Base-by-base conservation (phyloP, 2,113 vertebrate genomes). In the Paraplagusia blochii region DNA sequence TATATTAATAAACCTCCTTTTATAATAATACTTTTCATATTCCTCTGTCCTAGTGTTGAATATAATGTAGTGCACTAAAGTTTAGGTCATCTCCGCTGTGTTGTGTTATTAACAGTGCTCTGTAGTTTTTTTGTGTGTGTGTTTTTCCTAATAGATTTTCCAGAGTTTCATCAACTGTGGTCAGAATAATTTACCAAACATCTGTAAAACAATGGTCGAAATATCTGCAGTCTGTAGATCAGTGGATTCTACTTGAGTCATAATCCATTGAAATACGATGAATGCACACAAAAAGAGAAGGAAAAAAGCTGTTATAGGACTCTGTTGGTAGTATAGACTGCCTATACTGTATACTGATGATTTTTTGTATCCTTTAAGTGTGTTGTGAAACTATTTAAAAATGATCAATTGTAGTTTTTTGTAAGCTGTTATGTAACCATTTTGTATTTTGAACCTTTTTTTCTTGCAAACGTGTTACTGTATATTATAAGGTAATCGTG, bases 311-410 rank as follows among this genome's bases (percentile, higher is more conserved):
- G 71, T 65, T 74, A 63, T 49, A 33, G 14, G 66, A 86, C 62
- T 77, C 72, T 73, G 74, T 67, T 83, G 68, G 65, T 81, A 76
- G 77, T 74, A 40, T 63, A 53, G 51, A 77, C 76, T 72, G 70
- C 67, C 73, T 82, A 82, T 66, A 75, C 63, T 79, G 63, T 77
- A 62, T 69, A 79, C 68, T 80, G 72, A 65, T 69, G n/a, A n/a
- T 80, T 69, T 80, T 72, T 63, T 71, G 60, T 82, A 53, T 70
- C 85, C 82, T 79, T 79, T 58, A 81, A 78, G 70, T 35, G 55
- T 81, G 74, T 84, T 81, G 82, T 89, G 75, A 77, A 75, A 81
- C 74, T 91, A 88, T 90, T 91, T 90, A 89, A 83, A 53, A 36
- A 7, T n/a, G 83, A 72, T 74, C 75, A 82, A 70, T 52, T 72